Evolutionary conservation across 1,140 invertebrate genomes (phyloP), one percentile per base, ranked within the genome.

Genomic region (Ganaspis sp.): DNA sequence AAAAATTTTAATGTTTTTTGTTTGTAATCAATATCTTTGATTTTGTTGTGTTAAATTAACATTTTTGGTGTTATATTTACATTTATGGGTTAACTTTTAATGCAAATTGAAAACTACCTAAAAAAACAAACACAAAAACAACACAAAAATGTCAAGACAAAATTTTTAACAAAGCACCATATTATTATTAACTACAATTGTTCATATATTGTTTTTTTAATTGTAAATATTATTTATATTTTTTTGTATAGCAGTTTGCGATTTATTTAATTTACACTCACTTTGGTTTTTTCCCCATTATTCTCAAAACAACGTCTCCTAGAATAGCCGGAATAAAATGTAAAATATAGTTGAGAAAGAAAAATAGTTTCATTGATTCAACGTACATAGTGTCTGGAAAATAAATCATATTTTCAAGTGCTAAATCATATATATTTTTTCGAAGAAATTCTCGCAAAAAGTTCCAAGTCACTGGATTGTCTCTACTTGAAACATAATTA

Each of bases 401-500:
- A 93, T 93, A 95, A 4, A 94, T 83, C 8, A 92, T 89, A 34
- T 92, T 92, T 8, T 87, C 87, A 45, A 92, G 86, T 2, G 94
- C 93, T 79, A 92, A 92, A 19, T 91, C 83, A 4, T 91, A 81
- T 1, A 92, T 92, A 73, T 91, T 85, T 1, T 88, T 84, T 58
- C 91, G 83, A 75, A 93, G 93, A 4, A 90, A 82, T 3, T 87
- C 74, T 74, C 91, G 90, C 80, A 94, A 94, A 37, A 94, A 90
- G 0, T 89, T 83, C 94, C 94, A 95, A 8, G 92, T 94, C 4
- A 95, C 90, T 15, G 93, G 93, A 76, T 94, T 93, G 40, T 94
- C 93, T 12, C 88, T 90, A 15, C 93, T 94, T 11, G 94, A 94
- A 3, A 95, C 94, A 84, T 93, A 95, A n/a, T n/a, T n/a, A n/a